Conservation (phyloP, 2,113 vertebrate genomes). For the Tenrec ecaudatus region DNA sequence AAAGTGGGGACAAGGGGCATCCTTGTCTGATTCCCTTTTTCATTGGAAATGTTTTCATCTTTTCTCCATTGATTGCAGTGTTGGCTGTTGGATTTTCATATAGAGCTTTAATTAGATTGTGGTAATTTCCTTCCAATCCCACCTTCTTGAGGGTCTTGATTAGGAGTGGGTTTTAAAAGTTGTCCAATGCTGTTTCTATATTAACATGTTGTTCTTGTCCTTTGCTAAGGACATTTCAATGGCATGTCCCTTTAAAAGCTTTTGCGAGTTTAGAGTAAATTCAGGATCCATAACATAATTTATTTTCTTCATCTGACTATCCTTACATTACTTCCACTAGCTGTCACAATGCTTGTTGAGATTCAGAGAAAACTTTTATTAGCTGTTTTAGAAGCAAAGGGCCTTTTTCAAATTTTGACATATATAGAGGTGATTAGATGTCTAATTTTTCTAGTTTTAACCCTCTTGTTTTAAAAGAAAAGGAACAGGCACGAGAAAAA, state of each 20-base stretch:
- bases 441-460: slow-evolving; percentile 20
- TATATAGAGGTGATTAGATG: not conserved
- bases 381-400: not conserved
- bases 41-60: too few species aligned
- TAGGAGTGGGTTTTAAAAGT: too few species aligned
- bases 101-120: too few species aligned
- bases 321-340: slow-evolving; percentile 11
- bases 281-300: slow-evolving; percentile 20
- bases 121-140: too few species aligned
- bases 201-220: too few species aligned
- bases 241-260: not conserved
- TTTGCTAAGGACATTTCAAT: not conserved
- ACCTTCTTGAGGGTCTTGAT: too few species aligned
- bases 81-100: too few species aligned
- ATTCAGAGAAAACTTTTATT: slow-evolving; percentile 40
- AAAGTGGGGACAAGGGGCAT: too few species aligned
- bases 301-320: not conserved
- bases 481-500: not conserved
- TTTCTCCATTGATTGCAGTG: too few species aligned
- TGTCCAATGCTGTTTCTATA: too few species aligned
- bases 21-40: too few species aligned
- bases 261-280: slow-evolving; percentile 5
- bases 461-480: not conserved
- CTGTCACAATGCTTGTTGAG: not conserved
- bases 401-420: not conserved